Conservation (phyloP, 1,140 invertebrate genomes). For the Cylas formicarius region DNA sequence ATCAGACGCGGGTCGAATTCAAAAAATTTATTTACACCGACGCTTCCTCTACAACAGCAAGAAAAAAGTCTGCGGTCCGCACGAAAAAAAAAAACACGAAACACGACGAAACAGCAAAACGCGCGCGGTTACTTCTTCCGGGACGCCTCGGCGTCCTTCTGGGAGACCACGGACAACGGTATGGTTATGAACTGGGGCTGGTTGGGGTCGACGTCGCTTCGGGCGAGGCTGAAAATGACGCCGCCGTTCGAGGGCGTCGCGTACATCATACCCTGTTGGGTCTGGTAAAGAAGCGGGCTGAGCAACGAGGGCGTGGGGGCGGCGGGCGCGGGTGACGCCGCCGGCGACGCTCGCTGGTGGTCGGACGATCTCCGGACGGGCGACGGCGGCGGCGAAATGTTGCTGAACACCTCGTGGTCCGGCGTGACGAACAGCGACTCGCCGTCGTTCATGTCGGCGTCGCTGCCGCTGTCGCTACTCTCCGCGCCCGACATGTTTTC, state of each 20-base stretch:
- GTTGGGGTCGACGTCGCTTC: constrained; percentile 29
- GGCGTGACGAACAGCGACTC: constrained; percentile 23
- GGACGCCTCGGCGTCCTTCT: no score
- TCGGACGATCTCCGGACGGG: constrained; percentile 11
- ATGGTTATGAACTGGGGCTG: constrained; percentile 55
- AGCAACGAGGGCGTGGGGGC: constrained; percentile 21
- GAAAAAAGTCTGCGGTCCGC: no score
- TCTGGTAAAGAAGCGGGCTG: constrained; percentile 39
- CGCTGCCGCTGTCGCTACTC: constrained; percentile 37
- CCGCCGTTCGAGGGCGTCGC: constrained; percentile 39
- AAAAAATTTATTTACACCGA: no score
- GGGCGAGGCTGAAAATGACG: constrained; percentile 39
- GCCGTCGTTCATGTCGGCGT: constrained; percentile 31
- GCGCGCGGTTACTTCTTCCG: no score
- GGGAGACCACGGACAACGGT: constrained; percentile 51
- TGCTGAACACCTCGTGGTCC: constrained; percentile 21
- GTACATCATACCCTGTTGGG: constrained; percentile 41
- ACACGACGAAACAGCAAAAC: no score
- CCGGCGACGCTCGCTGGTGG: constrained; percentile 3
- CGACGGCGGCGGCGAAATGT: constrained; percentile 22
- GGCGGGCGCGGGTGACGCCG: constrained; percentile 13
- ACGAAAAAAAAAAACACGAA: no score
- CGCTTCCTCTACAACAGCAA: no score
- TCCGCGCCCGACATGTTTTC: constrained; percentile 38
- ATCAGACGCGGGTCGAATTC: no score